Evolutionary conservation across 2,113 vertebrate species (phyloP).

Genomic region (Gavialis gangeticus): DNA sequence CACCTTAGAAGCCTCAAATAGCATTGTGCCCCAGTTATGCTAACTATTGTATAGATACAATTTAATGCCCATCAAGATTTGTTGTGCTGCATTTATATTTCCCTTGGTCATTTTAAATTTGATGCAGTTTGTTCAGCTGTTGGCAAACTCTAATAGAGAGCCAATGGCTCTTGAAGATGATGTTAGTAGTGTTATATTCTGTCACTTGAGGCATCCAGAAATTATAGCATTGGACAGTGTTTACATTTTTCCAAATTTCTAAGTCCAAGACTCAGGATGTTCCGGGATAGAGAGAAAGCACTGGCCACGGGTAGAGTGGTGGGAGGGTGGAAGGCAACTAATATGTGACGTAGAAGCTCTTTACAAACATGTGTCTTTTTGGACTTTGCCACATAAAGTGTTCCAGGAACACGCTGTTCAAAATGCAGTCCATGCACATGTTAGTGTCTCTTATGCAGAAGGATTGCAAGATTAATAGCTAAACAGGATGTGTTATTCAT

Average conservation of each 20-base stretch:
- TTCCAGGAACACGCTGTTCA: conserved; percentile 44
- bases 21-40: too few relatives aligned
- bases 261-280: neutral
- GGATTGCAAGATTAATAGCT: conserved; percentile 41
- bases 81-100: neutral
- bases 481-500: neutral
- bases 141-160: neutral
- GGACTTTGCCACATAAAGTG: neutral
- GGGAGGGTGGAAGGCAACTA: neutral
- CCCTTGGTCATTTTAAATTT: neutral
- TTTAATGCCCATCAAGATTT: too few relatives aligned
- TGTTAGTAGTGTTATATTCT: neutral
- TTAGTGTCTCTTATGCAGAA: neutral
- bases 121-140: neutral
- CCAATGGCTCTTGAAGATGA: neutral
- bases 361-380: neutral
- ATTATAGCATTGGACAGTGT: neutral
- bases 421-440: neutral
- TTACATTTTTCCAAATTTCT: neutral
- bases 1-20: too few relatives aligned
- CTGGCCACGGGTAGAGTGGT: neutral
- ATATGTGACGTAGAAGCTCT: neutral
- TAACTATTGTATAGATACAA: too few relatives aligned
- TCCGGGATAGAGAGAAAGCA: neutral
- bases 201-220: neutral